A percentile compares a stretch with the other conserved stretches of the same genome.
These are phyloP conservation scores for Sigmodon hispidus DNA, from an alignment of 2,113 vertebrate species.

Conservation along the genomic window DNA sequence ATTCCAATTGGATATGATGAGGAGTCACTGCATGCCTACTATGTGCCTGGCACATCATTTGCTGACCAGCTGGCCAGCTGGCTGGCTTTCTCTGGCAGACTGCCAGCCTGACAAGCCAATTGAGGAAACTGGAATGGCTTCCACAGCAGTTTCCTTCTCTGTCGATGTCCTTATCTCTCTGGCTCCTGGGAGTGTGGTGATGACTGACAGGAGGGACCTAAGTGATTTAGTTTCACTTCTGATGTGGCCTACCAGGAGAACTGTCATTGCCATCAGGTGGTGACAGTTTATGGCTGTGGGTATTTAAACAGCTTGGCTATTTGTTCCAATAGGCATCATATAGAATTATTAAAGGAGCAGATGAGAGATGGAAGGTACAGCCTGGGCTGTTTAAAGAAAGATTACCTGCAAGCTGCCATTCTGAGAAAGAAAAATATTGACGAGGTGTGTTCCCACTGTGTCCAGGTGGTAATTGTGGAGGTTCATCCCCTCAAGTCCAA, in stretches of 20 bases:
- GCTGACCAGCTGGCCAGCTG: neutral
- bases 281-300: slow-evolving; percentile 40
- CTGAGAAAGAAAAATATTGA: slow-evolving; percentile 36
- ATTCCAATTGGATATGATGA: neutral
- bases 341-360: slow-evolving; percentile 61
- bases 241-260: slow-evolving; percentile 5
- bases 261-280: slow-evolving; percentile 37
- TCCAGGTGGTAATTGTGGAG: neutral
- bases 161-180: slow-evolving; percentile 53
- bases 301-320: slow-evolving; percentile 54
- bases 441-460: neutral
- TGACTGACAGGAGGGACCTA: slow-evolving; percentile 49
- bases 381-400: slow-evolving; percentile 34
- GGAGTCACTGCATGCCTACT: slow-evolving; percentile 47
- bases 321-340: slow-evolving; percentile 49
- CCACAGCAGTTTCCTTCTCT: slow-evolving; percentile 33
- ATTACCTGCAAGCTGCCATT: slow-evolving; percentile 27
- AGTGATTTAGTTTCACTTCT: slow-evolving; percentile 42
- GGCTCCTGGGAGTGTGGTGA: neutral
- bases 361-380: neutral
- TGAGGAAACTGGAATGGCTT: neutral
- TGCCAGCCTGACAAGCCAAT: neutral
- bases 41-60: neutral
- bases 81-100: neutral
- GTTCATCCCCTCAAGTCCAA: neutral